phyloP scores from a whole-genome alignment of 2,797 vertebrate species.

The Gallirallus australis region DNA sequence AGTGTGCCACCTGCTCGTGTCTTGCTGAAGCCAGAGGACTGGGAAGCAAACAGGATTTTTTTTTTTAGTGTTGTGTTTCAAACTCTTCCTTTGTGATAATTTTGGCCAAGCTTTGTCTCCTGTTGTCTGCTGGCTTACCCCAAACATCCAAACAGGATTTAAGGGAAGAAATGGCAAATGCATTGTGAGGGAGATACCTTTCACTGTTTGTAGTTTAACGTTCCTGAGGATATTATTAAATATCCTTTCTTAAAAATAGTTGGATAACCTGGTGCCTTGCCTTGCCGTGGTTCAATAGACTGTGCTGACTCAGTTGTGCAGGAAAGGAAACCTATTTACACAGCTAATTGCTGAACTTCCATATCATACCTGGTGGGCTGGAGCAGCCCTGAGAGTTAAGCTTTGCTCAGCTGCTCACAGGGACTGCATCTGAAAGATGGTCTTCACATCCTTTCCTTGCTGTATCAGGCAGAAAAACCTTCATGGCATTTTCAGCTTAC shows the following conservation, averaged over 20 bases:
- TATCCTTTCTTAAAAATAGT: neutral
- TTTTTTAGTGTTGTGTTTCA: neutral
- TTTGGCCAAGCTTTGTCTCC: neutral
- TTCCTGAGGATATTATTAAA: neutral
- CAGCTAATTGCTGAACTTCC: neutral
- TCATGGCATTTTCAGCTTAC: neutral
- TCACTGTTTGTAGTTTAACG: neutral
- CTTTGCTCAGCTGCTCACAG: neutral
- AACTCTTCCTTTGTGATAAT: neutral
- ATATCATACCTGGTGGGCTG: neutral
- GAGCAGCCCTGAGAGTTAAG: neutral
- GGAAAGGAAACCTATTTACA: neutral
- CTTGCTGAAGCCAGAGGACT: conserved; percentile 25
- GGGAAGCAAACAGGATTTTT: neutral
- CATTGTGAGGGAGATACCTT: neutral
- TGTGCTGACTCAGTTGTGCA: neutral
- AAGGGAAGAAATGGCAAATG: neutral
- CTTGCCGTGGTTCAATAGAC: neutral
- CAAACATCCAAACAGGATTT: neutral
- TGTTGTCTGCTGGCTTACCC: neutral
- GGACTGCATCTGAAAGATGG: neutral
- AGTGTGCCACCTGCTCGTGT: neutral
- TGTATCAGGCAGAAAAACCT: neutral
- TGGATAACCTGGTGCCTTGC: neutral
- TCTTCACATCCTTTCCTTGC: neutral